Conservation (phyloP, 2,797 vertebrate genomes). For the Saxicola maurus region DNA sequence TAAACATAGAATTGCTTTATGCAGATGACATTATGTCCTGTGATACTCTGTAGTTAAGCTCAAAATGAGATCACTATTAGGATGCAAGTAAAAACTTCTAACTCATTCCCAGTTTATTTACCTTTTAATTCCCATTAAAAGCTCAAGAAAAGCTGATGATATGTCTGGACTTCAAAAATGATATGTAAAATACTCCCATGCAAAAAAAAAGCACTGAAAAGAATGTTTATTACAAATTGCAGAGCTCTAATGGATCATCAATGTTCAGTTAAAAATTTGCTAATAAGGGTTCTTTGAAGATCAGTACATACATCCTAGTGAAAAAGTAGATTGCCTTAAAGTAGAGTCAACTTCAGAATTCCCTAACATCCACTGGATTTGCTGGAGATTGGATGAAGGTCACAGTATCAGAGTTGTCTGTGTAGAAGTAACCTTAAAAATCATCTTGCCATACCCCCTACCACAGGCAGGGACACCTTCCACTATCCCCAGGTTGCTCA, state of each 20-base stretch:
- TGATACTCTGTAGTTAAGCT: not conserved
- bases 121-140: not conserved
- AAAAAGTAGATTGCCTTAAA: not conserved
- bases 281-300: not conserved
- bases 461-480: not conserved
- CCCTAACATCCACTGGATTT: not conserved
- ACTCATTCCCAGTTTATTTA: not conserved
- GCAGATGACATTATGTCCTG: not conserved
- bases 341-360: not conserved
- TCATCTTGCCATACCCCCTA: not conserved
- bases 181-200: not conserved
- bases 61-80: not conserved
- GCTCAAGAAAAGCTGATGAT: not conserved
- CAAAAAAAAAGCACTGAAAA: not conserved
- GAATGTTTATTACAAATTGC: not conserved
- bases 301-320: not conserved
- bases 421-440: not conserved
- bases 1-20: not conserved
- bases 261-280: not conserved
- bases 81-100: not conserved
- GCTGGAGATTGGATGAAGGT: not conserved
- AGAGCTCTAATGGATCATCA: not conserved
- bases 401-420: not conserved
- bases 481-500: accelerated
- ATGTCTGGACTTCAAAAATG: not conserved